phyloP scores from a whole-genome alignment of 1,140 invertebrate genomes.

The Dryas iulia region DNA sequence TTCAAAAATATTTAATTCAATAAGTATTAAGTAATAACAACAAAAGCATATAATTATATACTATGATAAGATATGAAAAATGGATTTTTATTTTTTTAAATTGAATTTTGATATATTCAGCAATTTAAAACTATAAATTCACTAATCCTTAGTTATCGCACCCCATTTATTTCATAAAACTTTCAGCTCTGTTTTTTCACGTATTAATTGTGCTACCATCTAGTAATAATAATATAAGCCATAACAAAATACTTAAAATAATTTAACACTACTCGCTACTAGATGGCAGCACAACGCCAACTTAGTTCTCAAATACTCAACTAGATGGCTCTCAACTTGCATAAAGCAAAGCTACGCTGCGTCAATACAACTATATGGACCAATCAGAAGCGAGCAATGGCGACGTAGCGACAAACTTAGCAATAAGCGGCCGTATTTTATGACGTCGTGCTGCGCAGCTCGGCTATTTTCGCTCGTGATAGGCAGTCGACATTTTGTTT shows the following conservation, averaged over 20 bases:
- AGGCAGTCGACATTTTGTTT: conserved; percentile 74
- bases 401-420: conserved; percentile 15
- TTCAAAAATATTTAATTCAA: too few species aligned
- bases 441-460: conserved; percentile 73
- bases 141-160: too few species aligned
- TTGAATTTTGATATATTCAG: too few species aligned
- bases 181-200: too few species aligned
- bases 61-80: too few species aligned
- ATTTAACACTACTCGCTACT: not conserved
- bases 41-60: too few species aligned
- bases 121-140: too few species aligned
- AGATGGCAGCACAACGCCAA: not conserved
- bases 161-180: too few species aligned
- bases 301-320: not conserved
- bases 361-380: conserved; percentile 6
- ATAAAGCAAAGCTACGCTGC: not conserved
- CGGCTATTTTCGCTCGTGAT: conserved; percentile 68
- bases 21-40: too few species aligned
- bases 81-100: too few species aligned
- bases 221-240: not conserved
- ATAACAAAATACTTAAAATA: not conserved
- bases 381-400: conserved; percentile 37
- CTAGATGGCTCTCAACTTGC: not conserved
- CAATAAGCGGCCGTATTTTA: conserved; percentile 34
- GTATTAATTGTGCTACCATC: not conserved